Evolutionary conservation across 2,888 invertebrate genomes (phyloP).

Genomic region (Idaea biselata): DNA sequence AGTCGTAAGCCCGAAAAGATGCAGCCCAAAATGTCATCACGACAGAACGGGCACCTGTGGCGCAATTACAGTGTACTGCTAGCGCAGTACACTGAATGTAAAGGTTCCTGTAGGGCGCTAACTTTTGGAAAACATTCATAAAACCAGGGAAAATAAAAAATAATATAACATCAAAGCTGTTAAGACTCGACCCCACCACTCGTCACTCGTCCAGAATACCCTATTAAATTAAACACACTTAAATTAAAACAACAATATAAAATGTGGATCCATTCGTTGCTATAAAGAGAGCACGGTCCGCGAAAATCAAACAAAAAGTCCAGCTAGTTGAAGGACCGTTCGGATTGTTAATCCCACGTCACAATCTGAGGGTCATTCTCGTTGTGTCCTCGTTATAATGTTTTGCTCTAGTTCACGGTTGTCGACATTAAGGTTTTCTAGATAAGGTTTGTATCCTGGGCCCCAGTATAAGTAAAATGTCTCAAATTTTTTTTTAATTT

Average conservation of each 20-base stretch:
- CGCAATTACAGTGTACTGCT: too few species aligned
- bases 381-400: conserved; percentile 46
- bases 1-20: too few species aligned
- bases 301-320: conserved; percentile 30
- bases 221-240: background rate
- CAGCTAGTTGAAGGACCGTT: conserved; percentile 20
- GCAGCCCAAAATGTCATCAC: too few species aligned
- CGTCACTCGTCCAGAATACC: background rate
- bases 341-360: conserved; percentile 27
- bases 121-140: too few species aligned
- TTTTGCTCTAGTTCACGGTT: conserved; percentile 42
- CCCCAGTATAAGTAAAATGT: too few species aligned
- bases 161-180: background rate
- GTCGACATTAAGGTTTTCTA: background rate
- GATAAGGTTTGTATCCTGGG: background rate
- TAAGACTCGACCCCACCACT: background rate
- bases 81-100: too few species aligned
- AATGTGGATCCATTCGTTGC: background rate
- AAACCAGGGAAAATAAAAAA: too few species aligned
- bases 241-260: background rate
- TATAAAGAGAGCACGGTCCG: conserved; percentile 3
- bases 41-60: too few species aligned
- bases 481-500: too few species aligned
- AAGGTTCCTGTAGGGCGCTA: too few species aligned
- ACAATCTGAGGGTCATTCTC: conserved; percentile 28